Base-by-base conservation (phyloP, 2,797 vertebrate species). In the Brachymystax lenok region DNA sequence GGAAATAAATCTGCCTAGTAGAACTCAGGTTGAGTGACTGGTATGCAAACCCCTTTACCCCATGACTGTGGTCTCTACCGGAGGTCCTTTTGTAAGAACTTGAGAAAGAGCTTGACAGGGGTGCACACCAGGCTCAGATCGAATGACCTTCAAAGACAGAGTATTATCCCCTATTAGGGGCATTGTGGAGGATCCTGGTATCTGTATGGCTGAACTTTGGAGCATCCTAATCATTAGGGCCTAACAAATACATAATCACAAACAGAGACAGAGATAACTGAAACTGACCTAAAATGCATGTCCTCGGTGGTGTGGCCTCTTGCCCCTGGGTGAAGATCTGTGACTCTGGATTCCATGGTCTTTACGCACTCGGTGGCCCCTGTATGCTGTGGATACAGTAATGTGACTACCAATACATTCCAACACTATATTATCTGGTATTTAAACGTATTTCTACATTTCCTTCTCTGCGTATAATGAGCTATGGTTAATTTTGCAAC, bases 361-460 rank as follows among this genome's bases (percentile, higher is more conserved):
- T 89, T 89, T 95, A 77, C 93, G 94, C 81, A 93, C 90, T 63
- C 89, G 78, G 84, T 95, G 95, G 77, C 93, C 94, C 84, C 94
- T 96, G 89, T 95, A 96, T 89, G 81, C 97, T 97, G 88, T 84
- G 86, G 30, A n/a, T n/a, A 30, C 24, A 73, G 51, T 27, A 71
- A 2, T 24, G 14, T 35, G 1, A 59, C 54, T n/a, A 35, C n/a
- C 17, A 73, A 73, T n/a, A 33, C 10, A 59, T 12, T 69, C 14
- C 67, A 28, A 12, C 10, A 30, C 51, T 3, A 30, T 72, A 61
- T 21, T 68, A 68, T 68, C 30, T 1, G 59, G n/a, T 61, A 21
- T 61, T 7, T 24, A 24, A 61, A n/a, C 19, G 16, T 52, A 13
- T 16, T 52, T 52, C 51, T 13, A 16, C 8, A 16, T 52, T 52